Evolutionary conservation across 2,888 invertebrate species (phyloP).

Genomic region (Papilio gigon): DNA sequence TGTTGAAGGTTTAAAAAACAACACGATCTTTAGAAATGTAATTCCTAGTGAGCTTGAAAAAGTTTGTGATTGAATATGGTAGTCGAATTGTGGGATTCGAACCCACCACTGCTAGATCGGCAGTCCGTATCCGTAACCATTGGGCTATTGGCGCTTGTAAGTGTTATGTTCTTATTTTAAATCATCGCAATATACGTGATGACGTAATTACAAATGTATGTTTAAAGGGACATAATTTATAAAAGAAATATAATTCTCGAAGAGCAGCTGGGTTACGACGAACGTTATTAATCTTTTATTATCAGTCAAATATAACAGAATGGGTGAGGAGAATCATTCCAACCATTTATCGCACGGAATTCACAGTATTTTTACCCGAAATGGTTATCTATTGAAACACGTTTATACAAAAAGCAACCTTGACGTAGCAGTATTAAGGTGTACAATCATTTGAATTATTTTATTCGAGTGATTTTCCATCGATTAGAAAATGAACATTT

Average conservation of each 20-base stretch:
- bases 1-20: not conserved
- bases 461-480: not conserved
- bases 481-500: constrained; percentile 27
- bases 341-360: not conserved
- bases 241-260: not conserved
- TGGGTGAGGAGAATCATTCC: constrained; percentile 4
- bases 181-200: no score
- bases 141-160: no score
- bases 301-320: constrained; percentile 6
- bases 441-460: not conserved
- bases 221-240: no score
- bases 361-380: constrained; percentile 9
- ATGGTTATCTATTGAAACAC: not conserved
- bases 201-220: no score
- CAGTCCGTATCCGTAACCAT: no score
- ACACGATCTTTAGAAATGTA: no score
- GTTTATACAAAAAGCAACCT: not conserved
- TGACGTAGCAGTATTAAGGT: not conserved
- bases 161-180: no score
- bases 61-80: no score
- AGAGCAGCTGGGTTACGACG: not conserved
- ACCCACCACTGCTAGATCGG: no score
- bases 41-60: no score
- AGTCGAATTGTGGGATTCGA: no score
- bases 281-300: constrained; percentile 4